Base-by-base conservation (phyloP, 2,888 invertebrate genomes). In the Malachius bipustulatus region DNA sequence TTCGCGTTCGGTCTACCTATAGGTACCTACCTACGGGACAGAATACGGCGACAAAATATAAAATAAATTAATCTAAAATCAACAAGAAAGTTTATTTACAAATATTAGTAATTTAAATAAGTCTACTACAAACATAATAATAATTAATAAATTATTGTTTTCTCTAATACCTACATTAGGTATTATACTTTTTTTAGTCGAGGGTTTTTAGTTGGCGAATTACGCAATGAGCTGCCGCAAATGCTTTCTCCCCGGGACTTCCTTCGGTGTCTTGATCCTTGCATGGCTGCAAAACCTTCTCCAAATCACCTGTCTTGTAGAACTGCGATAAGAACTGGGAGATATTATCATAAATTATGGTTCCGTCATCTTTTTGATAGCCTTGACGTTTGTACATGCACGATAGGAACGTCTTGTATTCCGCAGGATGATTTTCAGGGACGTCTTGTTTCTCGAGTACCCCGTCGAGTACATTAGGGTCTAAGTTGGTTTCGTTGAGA, bases 331-430 rank as follows among this genome's bases (percentile, higher is more conserved):
- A 37, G 30, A 52, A 49, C 3, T 46, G 35, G 19, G 42, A 46
- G 28, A 57, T 41, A 32, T 56, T 54, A n/a, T 50, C 42, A 30
- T 48, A 52, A 14, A 49, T 26, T 31, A 57, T 52, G 29, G 45
- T 38, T 3, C 58, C 58, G 16, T 51, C 46, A 12, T 46, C 41
- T 9, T 44, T 44, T 39, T 49, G 47, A 36, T 47, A 56, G 1
- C 52, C 53, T 35, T 57, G 55, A 35, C 54, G 52, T 31, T 51
- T 55, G 37, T 56, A 56, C 30, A 51, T 55, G 36, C 58, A 58
- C 4, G 47, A 42, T 16, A 58, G 35, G 36, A 51, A 58, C 9
- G 51, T 35, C 30, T 47, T 48, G 36, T 55, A 55, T 39, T 51
- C 48, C n/a, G n/a, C n/a, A 11, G 27, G 14, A 26, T 11, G 16